Evolutionary conservation across 2,888 invertebrate genomes (phyloP).

Genomic region (Trissoscelio sp.): DNA sequence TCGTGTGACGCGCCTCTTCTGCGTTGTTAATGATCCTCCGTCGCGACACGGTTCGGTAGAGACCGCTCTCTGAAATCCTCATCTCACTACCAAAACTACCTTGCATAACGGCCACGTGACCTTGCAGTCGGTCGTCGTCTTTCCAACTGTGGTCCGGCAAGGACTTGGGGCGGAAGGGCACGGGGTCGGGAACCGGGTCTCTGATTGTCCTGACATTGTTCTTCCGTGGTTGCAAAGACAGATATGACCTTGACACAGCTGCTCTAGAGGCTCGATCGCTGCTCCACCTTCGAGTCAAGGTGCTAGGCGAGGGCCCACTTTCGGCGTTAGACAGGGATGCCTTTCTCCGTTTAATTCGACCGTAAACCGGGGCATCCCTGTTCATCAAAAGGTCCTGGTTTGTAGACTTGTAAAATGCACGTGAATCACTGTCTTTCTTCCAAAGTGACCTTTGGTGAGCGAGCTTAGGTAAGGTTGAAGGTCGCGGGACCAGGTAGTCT

Average conservation of each 20-base stretch:
- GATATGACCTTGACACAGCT: slow-evolving; percentile 45
- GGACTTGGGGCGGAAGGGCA: slow-evolving; percentile 66
- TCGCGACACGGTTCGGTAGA: slow-evolving; percentile 77
- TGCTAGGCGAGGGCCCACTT: slow-evolving; percentile 38
- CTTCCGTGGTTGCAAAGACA: slow-evolving; percentile 56
- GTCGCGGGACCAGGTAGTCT: slow-evolving; percentile 71
- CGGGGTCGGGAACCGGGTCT: slow-evolving; percentile 72
- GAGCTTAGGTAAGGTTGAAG: slow-evolving; percentile 80
- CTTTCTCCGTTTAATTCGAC: slow-evolving; percentile 78
- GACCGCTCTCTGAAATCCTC: slow-evolving; percentile 60
- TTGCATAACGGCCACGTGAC: slow-evolving; percentile 56
- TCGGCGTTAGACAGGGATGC: slow-evolving; percentile 74
- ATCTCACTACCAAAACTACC: slow-evolving; percentile 58
- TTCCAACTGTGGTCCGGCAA: slow-evolving; percentile 71
- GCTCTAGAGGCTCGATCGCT: slow-evolving; percentile 49
- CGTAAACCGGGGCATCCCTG: slow-evolving; percentile 79
- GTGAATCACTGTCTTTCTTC: slow-evolving; percentile 69
- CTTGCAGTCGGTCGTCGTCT: slow-evolving; percentile 58
- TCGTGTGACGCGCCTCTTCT: slow-evolving; percentile 68
- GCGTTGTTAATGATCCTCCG: slow-evolving; percentile 78
- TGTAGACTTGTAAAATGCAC: slow-evolving; percentile 60
- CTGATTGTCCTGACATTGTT: slow-evolving; percentile 61
- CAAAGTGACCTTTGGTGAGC: slow-evolving; percentile 53
- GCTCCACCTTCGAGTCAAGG: slow-evolving; percentile 51
- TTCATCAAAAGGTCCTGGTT: slow-evolving; percentile 70